Evolutionary conservation across 2,888 invertebrate species (phyloP), one percentile per base, ranked within the genome.

Genomic region (Idaea straminata): DNA sequence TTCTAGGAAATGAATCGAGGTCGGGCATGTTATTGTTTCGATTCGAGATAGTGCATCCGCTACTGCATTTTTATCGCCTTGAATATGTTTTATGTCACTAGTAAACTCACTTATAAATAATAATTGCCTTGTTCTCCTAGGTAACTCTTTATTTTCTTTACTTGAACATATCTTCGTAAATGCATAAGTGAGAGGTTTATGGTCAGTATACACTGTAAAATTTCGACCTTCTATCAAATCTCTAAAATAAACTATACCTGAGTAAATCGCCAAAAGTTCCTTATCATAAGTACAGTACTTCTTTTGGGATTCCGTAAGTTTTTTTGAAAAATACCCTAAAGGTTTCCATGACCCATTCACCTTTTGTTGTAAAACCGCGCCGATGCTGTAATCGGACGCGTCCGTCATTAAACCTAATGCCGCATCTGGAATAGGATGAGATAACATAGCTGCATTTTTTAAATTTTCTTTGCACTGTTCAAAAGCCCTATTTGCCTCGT

Each of bases 251-350:
- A 70, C 66, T 0, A 73, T 62, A 36, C 72, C 69, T 4, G 65
- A 64, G 62, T 71, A 72, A n/a, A 74, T 73, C 0, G 75, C 73
- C 61, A 73, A 63, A 60, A 76, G 25, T 65, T 74, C 73, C 58
- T 72, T 70, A 57, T 74, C 72, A 57, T 71, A 75, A 35, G 69
- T 66, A 16, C 69, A 72, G 62, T 73, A 74, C 1, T 67, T 59
- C 5, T 62, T 59, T 64, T 74, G 73, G 0, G 72, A 69, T 0
- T 59, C 63, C 16, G 68, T 71, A 64, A 73, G 66, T 36, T 63
- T 47, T 65, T 73, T 72, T 0, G 71, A 76, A 57, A 66, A 74
- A 15, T 70, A 73, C 5, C 70, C 73, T 0, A 73, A 64, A 4
- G 73, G 75, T 64, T 63, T 67, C 74, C 74, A 74, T 0, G 15